Percentiles rank a stretch among this genome's conserved stretches.
Conservation (phyloP, 2,113 vertebrate species). For the Melanocharis versteri region DNA sequence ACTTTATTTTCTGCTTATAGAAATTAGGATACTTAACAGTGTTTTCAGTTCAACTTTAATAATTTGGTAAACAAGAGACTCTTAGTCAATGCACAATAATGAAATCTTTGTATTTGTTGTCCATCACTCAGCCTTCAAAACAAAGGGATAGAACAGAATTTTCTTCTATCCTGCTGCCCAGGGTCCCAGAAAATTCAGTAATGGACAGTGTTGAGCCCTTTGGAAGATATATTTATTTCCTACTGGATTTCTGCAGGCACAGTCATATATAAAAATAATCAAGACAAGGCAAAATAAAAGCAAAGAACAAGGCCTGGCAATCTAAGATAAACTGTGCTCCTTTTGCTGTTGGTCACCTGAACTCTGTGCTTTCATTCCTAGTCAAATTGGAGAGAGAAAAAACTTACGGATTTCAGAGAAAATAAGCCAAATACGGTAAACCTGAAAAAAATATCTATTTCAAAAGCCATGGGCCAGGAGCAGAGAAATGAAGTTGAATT, state of each 20-base stretch:
- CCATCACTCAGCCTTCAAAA: not conserved
- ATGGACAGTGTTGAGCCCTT: not conserved
- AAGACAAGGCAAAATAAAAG: constrained; percentile 10
- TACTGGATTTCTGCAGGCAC: not conserved
- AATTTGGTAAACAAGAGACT: not conserved
- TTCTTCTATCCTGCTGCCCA: not conserved
- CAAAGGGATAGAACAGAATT: not conserved
- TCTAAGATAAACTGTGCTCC: not conserved
- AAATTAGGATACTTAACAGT: not conserved
- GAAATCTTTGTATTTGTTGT: not conserved
- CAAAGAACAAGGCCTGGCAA: not conserved
- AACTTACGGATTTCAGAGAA: not conserved
- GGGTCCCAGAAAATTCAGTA: not conserved
- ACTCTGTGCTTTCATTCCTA: not conserved
- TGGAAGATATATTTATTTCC: not conserved
- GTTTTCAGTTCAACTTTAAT: not conserved
- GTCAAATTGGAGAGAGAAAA: not conserved
- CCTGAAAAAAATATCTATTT: not conserved
- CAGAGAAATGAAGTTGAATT: not conserved
- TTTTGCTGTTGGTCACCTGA: not conserved
- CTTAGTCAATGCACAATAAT: not conserved
- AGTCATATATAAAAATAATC: not conserved
- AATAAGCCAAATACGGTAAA: not conserved
- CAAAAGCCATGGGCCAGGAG: not conserved
- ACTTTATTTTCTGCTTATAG: not conserved